A percentile compares a stretch with the other conserved stretches of the same genome.
phyloP scores from a whole-genome alignment of 2,113 vertebrate genomes.

The Indicator maculatus region DNA sequence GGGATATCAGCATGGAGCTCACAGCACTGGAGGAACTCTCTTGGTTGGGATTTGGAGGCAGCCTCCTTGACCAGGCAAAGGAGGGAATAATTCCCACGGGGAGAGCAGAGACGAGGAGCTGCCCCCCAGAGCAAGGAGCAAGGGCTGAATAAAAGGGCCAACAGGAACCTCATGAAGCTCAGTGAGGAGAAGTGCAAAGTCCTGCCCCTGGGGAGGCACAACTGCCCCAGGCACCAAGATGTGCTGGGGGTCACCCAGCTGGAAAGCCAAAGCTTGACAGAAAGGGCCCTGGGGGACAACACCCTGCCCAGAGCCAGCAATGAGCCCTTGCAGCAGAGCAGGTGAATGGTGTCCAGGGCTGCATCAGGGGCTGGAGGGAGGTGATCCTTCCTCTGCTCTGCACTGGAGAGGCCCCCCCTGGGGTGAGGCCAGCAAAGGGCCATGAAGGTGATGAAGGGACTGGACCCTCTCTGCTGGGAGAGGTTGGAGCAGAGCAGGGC shows the following conservation, averaged over 20 bases:
- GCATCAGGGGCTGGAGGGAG: background rate
- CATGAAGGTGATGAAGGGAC: background rate
- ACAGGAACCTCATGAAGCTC: background rate
- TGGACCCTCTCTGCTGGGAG: background rate
- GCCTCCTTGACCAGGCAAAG: background rate
- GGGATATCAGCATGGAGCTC: background rate
- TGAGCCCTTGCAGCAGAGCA: background rate
- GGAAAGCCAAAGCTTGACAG: background rate
- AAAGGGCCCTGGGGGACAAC: background rate
- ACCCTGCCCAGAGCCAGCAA: background rate
- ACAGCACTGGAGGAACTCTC: background rate
- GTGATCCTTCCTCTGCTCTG: background rate
- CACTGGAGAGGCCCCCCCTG: background rate
- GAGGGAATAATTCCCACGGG: background rate
- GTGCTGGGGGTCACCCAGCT: background rate
- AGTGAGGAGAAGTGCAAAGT: background rate
- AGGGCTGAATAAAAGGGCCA: background rate
- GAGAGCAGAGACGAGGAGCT: background rate
- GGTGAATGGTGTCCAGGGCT: fast-evolving
- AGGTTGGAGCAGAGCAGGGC: background rate
- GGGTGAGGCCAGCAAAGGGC: background rate
- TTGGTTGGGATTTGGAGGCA: background rate
- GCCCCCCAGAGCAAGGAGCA: background rate
- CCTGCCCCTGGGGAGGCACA: background rate
- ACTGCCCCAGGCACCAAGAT: background rate